Evolutionary conservation across 2,888 invertebrate genomes (phyloP), one percentile per base, ranked within the genome.

Genomic region (Drosophila helvetica): DNA sequence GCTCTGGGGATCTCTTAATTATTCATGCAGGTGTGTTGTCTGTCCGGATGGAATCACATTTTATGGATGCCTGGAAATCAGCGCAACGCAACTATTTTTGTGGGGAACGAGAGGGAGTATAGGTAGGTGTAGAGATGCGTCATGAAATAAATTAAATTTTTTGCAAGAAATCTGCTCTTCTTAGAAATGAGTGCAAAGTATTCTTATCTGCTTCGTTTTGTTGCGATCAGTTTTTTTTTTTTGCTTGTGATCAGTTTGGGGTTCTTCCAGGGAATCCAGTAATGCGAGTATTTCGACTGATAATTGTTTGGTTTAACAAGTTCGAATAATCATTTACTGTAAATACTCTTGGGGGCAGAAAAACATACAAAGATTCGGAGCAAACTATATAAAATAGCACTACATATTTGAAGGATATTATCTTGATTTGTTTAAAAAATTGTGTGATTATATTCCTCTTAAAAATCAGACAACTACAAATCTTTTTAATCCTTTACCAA

Each of bases 1-100:
- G 30, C 38, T 55, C 48, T 56, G 42, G 68, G 66, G 69, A 66
- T 68, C 48, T 33, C 57, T 71, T 64, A 57, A 71, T 71, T 64
- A 71, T 71, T 74, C 74, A 74, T 71, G 55, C 74, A 63, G 27
- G 55, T 38, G 38, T n/a, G 15, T 38, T 53, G 56, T 22, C 63
- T 22, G 22, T 43, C 30, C 33, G 12, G 10, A 53, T 15, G 69
- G 68, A 62, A 12, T 46, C 45, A 27, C 15, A 22, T 48, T 57
- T 59, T 51, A 53, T 73, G 48, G 50, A 55, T 72, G 62, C 18
- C 19, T 38, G 15, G 55, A 47, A 30, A 43, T 43, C 42, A 7
- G 19, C 27, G 22, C 42, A 55, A 48, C 33, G 33, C 12, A 33
- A 33, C 33, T 33, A 33, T 33, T 33, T 15, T 33, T 5, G 5